Evolutionary conservation across 2,888 invertebrate species (phyloP), one percentile per base, ranked within the genome.

Genomic region (Stenolophus ochropezus): DNA sequence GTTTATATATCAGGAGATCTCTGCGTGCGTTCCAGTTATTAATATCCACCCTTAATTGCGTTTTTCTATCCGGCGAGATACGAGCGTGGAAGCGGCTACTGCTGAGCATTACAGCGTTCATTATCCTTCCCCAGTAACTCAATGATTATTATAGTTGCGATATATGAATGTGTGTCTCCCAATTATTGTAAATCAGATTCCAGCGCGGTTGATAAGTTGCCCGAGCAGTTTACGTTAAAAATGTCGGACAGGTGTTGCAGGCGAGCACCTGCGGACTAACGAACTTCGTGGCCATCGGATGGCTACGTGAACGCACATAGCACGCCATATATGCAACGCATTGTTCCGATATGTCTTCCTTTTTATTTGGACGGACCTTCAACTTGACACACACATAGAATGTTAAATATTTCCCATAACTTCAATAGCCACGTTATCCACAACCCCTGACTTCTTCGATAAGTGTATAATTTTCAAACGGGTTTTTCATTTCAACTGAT

Each of bases 1-100:
- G n/a, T n/a, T n/a, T n/a, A n/a, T n/a, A n/a, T n/a, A n/a, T n/a
- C n/a, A n/a, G n/a, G n/a, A n/a, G n/a, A n/a, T n/a, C n/a, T n/a
- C n/a, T 76, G 76, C 76, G 76, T 76, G 76, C 58, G 16, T 56
- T 6, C 8, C n/a, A 6, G 58, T 56, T 76, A 76, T 76, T 76
- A 76, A 76, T 76, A 58, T 76, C 58, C 42, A 21, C 76, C 56
- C 58, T 76, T 76, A 76, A 56, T 42, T 42, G 11, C 33, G 8
- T 42, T 42, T 42, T 42, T 42, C 6, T 8, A 42, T 42, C 33
- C 33, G 6, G 6, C 33, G 11, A 42, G 6, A 42, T 42, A 42
- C 11, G 33, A 8, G 11, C 33, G 11, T 42, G 11, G 8, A 11
- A 6, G 6, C 8, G 33, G 33, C 33, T 42, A 42, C 33, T 42